Evolutionary conservation across 2,888 invertebrate species (phyloP).

Genomic region (Pelosia muscerda): DNA sequence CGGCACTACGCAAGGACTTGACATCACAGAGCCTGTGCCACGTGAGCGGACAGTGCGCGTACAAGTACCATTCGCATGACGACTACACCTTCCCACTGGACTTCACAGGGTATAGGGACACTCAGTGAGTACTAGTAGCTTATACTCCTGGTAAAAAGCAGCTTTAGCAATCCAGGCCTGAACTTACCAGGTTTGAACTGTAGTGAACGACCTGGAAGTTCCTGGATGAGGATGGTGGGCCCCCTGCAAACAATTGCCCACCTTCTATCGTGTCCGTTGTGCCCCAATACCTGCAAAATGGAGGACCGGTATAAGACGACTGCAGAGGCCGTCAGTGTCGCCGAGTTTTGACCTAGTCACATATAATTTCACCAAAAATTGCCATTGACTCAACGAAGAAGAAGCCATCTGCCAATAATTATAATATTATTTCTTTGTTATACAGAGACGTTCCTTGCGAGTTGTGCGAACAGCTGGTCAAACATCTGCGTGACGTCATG

Average conservation of each 20-base stretch:
- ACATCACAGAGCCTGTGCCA: conserved; percentile 90
- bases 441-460: conserved; percentile 90
- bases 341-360: too few relatives aligned
- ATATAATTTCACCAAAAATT: too few relatives aligned
- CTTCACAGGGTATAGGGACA: conserved; percentile 85
- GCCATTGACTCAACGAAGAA: too few relatives aligned
- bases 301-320: too few relatives aligned
- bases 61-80: conserved; percentile 89
- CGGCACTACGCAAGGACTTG: conserved; percentile 87
- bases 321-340: too few relatives aligned
- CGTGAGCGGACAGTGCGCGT: conserved; percentile 91
- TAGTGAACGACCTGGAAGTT: too few relatives aligned
- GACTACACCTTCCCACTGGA: conserved; percentile 84
- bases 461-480: conserved; percentile 93
- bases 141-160: background rate
- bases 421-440: conserved; percentile 19
- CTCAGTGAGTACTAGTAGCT: conserved; percentile 73
- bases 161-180: background rate
- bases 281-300: too few relatives aligned
- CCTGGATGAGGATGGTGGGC: too few relatives aligned
- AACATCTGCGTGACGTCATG: conserved; percentile 92
- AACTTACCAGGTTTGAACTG: too few relatives aligned
- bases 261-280: too few relatives aligned
- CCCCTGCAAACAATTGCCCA: too few relatives aligned
- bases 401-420: background rate